These are phyloP conservation scores for Circaetus cinerascens DNA, from an alignment of 2,113 vertebrate genomes.

Conservation along the genomic window DNA sequence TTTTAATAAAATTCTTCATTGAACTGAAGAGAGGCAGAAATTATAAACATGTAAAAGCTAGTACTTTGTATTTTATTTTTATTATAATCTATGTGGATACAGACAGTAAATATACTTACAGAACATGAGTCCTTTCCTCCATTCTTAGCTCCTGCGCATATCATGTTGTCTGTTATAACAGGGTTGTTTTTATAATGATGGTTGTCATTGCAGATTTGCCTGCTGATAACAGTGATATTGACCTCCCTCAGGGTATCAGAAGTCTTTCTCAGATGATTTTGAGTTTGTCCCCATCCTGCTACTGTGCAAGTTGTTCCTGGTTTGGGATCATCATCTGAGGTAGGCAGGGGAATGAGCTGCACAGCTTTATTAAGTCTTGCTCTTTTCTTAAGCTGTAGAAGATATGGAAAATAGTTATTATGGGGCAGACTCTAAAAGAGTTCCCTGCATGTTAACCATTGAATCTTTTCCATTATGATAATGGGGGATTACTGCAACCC, in stretches of 20 bases:
- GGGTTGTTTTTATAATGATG: slow-evolving; percentile 22
- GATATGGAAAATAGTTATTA: neutral
- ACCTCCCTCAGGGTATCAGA: slow-evolving; percentile 66
- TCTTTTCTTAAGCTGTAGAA: slow-evolving; percentile 52
- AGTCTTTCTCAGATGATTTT: accelerated
- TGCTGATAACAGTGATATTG: slow-evolving; percentile 65
- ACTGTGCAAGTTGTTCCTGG: slow-evolving; percentile 53
- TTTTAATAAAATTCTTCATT: neutral
- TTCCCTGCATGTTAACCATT: neutral
- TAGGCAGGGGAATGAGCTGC: slow-evolving; percentile 20
- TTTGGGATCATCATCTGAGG: neutral
- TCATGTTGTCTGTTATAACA: slow-evolving; percentile 65
- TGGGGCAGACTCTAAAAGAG: neutral
- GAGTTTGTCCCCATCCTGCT: slow-evolving; percentile 63
- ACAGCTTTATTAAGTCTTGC: slow-evolving; percentile 58
- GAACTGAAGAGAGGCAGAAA: neutral
- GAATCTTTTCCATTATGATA: neutral
- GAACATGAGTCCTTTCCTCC: slow-evolving; percentile 50
- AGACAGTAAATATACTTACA: slow-evolving; percentile 61
- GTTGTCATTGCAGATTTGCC: slow-evolving; percentile 58
- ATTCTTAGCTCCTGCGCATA: slow-evolving; percentile 55
- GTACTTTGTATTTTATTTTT: neutral
- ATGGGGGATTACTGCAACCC: neutral
- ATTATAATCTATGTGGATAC: neutral
- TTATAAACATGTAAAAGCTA: neutral